These are phyloP conservation scores for Phrynocephalus guinanensis DNA, from an alignment of 2,797 vertebrate species.

Conservation along the genomic window DNA sequence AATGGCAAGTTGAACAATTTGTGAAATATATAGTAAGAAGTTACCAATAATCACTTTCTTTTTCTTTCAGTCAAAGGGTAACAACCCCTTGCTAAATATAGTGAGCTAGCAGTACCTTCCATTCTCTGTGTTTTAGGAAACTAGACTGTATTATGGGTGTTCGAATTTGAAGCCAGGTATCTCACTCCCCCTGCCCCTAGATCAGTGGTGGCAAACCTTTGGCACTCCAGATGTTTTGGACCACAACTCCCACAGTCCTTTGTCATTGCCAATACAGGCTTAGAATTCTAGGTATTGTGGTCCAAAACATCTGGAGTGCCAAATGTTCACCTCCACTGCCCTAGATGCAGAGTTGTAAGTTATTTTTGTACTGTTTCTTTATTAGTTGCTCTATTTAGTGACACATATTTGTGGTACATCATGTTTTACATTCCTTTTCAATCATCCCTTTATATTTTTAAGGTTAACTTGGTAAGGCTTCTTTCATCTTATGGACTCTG, in stretches of 20 bases:
- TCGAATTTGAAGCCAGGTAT: conserved; percentile 25
- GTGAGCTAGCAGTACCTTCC: conserved; percentile 27
- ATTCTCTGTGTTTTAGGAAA: conserved; percentile 36
- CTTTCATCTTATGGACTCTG: background rate
- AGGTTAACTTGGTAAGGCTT: too few relatives aligned
- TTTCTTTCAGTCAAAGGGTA: conserved; percentile 33
- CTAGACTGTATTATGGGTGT: conserved; percentile 36
- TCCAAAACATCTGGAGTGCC: too few relatives aligned
- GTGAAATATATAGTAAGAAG: background rate
- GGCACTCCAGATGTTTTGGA: too few relatives aligned
- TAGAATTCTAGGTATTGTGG: too few relatives aligned
- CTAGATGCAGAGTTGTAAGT: background rate
- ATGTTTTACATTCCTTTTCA: background rate
- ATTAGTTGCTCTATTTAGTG: background rate
- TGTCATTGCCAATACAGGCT: too few relatives aligned
- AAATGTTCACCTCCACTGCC: too few relatives aligned
- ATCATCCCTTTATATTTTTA: background rate
- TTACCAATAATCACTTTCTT: conserved; percentile 31
- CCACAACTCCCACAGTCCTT: too few relatives aligned
- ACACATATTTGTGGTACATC: background rate
- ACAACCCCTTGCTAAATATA: conserved; percentile 26
- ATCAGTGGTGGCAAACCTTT: too few relatives aligned
- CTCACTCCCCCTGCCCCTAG: background rate
- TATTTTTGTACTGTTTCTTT: background rate
- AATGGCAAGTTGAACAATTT: conserved; percentile 26